Base-by-base conservation (phyloP, 2,888 invertebrate species). In the Tanytarsus gracilentus region DNA sequence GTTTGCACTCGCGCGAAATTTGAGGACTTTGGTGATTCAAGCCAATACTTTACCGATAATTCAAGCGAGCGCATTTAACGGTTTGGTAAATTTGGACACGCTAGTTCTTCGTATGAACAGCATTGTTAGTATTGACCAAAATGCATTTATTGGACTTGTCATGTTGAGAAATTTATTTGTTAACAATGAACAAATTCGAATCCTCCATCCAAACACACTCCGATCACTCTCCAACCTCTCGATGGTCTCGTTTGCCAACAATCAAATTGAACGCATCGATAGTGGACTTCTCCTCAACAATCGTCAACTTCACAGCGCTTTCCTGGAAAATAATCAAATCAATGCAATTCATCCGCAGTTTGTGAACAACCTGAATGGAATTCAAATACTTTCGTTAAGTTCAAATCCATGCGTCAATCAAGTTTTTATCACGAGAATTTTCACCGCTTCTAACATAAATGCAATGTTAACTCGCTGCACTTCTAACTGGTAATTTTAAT, bases 311-410 rank as follows among this genome's bases (percentile, higher is more conserved):
- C 44, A 44, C 44, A 18, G 18, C 9, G 44, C 23, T 2, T 44
- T 44, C 11, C 23, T 44, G 44, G 44, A 44, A 44, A 44, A 44
- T 21, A 44, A 44, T 9, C 16, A 44, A 18, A 44, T 44, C 11
- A 44, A 44, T 21, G 44, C 44, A 9, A 44, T 44, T 2, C 44
- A 44, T 6, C 44, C 44, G 23, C 7, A 16, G 23, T 18, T 44
- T 18, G 21, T 44, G 2, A 18, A 44, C 11, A 44, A 44, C 5
- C 16, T 44, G 5, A 44, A 44, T 18, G 9, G 21, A 11, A 44
- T 44, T 44, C 44, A 44, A 44, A 18, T 44, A 8, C 44, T 44
- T 44, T 44, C 44, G 11, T 18, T 44, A 11, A 44, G 44, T 23
- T 44, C 44, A 11, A 44, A 44, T 21, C 44, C 18, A 18, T 44